Evolutionary conservation across 1,140 invertebrate genomes (phyloP).

Genomic region (Sinella curviseta): DNA sequence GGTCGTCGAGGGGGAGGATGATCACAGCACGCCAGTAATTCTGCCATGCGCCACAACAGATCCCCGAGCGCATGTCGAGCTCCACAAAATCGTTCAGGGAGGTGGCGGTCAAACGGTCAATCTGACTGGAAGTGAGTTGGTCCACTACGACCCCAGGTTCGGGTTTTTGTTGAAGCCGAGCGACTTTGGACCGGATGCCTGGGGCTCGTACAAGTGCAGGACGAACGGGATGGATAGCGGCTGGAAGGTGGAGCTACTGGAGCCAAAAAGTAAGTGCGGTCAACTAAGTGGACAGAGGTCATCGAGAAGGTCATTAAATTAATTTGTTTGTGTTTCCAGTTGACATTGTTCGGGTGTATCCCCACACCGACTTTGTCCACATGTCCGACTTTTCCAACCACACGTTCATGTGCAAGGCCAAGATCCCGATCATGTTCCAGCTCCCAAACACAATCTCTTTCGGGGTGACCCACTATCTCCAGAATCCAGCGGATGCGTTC

Average conservation of each 20-base stretch:
- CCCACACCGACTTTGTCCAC: constrained; percentile 25
- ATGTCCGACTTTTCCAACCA: constrained; percentile 38
- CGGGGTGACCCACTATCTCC: constrained; percentile 33
- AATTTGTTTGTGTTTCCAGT: constrained; percentile 24
- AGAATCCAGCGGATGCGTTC: constrained; percentile 33
- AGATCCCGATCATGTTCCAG: constrained; percentile 32
- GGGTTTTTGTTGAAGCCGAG: constrained; percentile 38
- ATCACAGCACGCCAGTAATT: constrained; percentile 28
- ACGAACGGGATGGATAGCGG: constrained; percentile 32
- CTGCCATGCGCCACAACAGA: constrained; percentile 44
- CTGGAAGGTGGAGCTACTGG: constrained; percentile 46
- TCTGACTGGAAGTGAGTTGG: constrained; percentile 27
- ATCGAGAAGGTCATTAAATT: neutral
- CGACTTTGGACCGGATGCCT: constrained; percentile 39
- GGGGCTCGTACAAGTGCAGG: constrained; percentile 44
- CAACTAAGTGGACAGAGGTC: neutral
- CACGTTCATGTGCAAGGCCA: constrained; percentile 44
- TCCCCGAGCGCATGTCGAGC: constrained; percentile 31
- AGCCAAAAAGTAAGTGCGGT: constrained; percentile 35
- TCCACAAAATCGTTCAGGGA: constrained; percentile 44
- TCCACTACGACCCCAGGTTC: constrained; percentile 37
- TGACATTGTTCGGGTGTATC: constrained; percentile 36
- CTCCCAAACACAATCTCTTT: constrained; percentile 38
- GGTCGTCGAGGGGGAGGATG: constrained; percentile 31
- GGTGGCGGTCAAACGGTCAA: constrained; percentile 25